Conservation (phyloP, 2,888 invertebrate genomes). For the Anorthoa munda region DNA sequence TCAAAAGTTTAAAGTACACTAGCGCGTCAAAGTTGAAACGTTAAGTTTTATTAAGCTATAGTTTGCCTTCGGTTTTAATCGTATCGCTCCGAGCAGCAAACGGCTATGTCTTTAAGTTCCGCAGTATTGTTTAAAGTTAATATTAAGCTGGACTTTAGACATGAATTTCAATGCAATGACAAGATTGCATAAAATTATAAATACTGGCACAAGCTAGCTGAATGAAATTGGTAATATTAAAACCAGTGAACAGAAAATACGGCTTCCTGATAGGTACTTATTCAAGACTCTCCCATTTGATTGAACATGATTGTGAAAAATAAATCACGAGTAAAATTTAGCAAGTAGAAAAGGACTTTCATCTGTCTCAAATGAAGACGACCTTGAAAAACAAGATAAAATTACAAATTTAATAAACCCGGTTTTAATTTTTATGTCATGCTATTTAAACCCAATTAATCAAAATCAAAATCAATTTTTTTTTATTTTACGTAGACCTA, state of each 20-base stretch:
- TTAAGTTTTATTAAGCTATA: constrained; percentile 35
- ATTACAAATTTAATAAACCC: too few species aligned
- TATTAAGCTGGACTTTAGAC: constrained; percentile 32
- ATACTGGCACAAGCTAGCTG: background rate
- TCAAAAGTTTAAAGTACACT: constrained; percentile 19
- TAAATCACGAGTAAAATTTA: background rate
- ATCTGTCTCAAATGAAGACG: background rate
- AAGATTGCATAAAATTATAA: background rate
- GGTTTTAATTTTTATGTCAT: too few species aligned
- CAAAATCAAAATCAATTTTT: too few species aligned
- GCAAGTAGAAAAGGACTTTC: background rate
- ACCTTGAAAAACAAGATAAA: background rate
- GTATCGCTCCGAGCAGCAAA: constrained; percentile 38
- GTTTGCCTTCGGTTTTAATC: constrained; percentile 42
- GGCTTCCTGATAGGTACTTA: too few species aligned
- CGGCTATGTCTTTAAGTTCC: constrained; percentile 30
- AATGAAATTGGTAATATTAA: background rate
- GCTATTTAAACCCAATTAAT: too few species aligned
- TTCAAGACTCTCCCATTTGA: background rate
- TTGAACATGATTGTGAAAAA: background rate
- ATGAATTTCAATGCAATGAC: constrained; percentile 30
- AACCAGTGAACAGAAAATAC: too few species aligned
- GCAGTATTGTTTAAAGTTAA: constrained; percentile 36
- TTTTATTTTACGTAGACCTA: too few species aligned
- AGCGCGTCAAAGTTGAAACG: constrained; percentile 23